Percentiles rank a stretch among this genome's conserved stretches.
Evolutionary conservation across 2,797 vertebrate genomes (phyloP).

Genomic region (Botia kubotai): DNA sequence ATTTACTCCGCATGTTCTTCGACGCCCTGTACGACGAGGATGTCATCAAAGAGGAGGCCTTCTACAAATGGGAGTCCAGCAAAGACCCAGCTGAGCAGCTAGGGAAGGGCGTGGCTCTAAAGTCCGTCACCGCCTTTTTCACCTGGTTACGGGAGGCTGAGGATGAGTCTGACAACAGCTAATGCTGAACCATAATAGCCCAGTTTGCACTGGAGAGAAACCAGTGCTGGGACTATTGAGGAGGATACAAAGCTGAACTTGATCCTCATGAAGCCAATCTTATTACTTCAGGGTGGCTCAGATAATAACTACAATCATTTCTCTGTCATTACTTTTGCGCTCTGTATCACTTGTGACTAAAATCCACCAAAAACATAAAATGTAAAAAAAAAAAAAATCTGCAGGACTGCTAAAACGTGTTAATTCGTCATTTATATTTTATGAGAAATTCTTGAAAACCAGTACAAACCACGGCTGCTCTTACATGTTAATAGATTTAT

Average conservation of each 20-base stretch:
- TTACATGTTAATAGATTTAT: slow-evolving; percentile 68
- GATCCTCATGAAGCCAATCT: slow-evolving; percentile 77
- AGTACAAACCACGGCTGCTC: slow-evolving; percentile 77
- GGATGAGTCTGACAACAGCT: slow-evolving; percentile 96
- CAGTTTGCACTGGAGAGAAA: slow-evolving; percentile 61
- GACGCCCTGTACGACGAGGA: slow-evolving; percentile 95
- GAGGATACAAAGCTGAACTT: slow-evolving; percentile 71
- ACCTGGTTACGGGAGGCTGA: slow-evolving; percentile 96
- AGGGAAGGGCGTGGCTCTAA: slow-evolving; percentile 96
- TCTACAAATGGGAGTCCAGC: slow-evolving; percentile 98
- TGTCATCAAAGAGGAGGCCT: slow-evolving; percentile 95
- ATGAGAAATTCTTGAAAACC: slow-evolving; percentile 59
- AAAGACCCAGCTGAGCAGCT: slow-evolving; percentile 94
- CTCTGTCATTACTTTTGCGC: slow-evolving; percentile 66
- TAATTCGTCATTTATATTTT: slow-evolving; percentile 66
- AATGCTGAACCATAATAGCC: slow-evolving; percentile 68
- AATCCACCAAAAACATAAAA: slow-evolving; percentile 74
- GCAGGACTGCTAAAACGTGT: slow-evolving; percentile 70
- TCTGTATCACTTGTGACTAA: slow-evolving; percentile 75
- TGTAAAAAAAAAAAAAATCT: slow-evolving; percentile 67
- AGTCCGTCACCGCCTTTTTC: slow-evolving; percentile 96
- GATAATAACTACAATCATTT: slow-evolving; percentile 68
- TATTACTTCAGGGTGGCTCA: slow-evolving; percentile 69
- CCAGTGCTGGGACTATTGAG: slow-evolving; percentile 52
- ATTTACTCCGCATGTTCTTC: slow-evolving; percentile 94